Evolutionary conservation across 1,140 invertebrate genomes (phyloP).

Genomic region (Choristoneura fumiferana): DNA sequence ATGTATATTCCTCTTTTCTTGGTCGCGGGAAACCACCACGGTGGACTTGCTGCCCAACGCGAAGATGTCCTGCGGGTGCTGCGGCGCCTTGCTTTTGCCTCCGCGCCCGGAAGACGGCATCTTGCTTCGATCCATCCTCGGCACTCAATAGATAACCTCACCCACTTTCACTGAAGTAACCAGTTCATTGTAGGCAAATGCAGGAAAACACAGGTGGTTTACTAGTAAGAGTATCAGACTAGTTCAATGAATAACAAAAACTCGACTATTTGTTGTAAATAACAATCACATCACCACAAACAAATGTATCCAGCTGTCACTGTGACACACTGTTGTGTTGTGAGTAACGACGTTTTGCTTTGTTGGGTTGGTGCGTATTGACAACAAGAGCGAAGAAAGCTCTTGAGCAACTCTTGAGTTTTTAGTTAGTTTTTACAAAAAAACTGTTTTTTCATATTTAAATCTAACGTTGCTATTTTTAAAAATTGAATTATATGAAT

Average conservation of each 20-base stretch:
- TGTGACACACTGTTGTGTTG: too few species aligned
- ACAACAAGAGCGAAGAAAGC: too few species aligned
- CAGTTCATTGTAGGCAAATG: too few species aligned
- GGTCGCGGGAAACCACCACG: slow-evolving; percentile 67
- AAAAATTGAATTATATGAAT: too few species aligned
- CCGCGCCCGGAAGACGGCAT: slow-evolving; percentile 68
- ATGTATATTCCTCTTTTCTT: slow-evolving; percentile 73
- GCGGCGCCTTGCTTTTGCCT: slow-evolving; percentile 71
- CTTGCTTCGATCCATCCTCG: slow-evolving; percentile 68
- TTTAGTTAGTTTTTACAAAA: too few species aligned
- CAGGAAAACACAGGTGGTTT: neutral
- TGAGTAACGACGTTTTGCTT: too few species aligned
- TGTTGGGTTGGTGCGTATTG: too few species aligned
- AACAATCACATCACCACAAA: too few species aligned
- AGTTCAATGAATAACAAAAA: neutral
- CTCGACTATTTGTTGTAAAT: neutral
- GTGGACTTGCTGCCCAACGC: slow-evolving; percentile 71
- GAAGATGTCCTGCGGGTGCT: slow-evolving; percentile 75
- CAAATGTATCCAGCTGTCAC: too few species aligned
- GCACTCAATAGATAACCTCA: slow-evolving; percentile 5
- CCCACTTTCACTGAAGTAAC: neutral
- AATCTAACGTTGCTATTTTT: too few species aligned
- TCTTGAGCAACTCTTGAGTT: too few species aligned
- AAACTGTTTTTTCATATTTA: too few species aligned
- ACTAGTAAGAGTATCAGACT: neutral